Percentiles rank a stretch among this genome's conserved stretches.
Evolutionary conservation across 2,797 vertebrate species (phyloP).

Genomic region (Bryconaethiops microstoma): DNA sequence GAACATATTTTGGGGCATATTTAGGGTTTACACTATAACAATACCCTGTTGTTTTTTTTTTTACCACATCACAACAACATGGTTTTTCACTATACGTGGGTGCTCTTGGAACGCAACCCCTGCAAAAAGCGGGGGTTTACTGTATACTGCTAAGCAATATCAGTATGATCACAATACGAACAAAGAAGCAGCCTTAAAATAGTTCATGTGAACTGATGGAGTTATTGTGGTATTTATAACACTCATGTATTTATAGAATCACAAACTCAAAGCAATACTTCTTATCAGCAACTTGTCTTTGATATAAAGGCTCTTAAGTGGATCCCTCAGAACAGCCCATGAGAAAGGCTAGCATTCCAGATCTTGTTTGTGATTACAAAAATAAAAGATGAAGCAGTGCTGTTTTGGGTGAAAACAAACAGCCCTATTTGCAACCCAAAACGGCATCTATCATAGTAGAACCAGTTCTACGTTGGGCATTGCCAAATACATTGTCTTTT

Average conservation of each 20-base stretch:
- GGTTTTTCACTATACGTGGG: no score
- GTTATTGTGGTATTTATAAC: background rate
- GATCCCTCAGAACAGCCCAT: background rate
- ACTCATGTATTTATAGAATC: background rate
- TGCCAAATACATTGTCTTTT: background rate
- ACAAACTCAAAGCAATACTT: background rate
- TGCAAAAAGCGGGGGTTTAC: no score
- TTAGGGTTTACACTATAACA: no score
- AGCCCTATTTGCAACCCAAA: slow-evolving; percentile 22
- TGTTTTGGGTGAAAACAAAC: slow-evolving; percentile 57
- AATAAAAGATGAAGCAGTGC: slow-evolving; percentile 23
- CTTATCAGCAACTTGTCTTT: background rate
- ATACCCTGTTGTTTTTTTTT: no score
- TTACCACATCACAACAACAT: no score
- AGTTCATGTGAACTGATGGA: background rate
- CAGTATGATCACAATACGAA: no score
- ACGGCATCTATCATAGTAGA: slow-evolving; percentile 13
- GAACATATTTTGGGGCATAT: no score
- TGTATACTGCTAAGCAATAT: no score
- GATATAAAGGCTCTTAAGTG: background rate
- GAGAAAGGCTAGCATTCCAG: background rate
- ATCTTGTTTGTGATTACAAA: slow-evolving; percentile 27
- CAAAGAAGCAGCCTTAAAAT: background rate
- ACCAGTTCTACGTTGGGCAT: background rate
- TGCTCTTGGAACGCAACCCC: no score